Percentiles rank a stretch among this genome's conserved stretches.
Evolutionary conservation across 1,140 invertebrate species (phyloP).

Genomic region (Heliconius nattereri): DNA sequence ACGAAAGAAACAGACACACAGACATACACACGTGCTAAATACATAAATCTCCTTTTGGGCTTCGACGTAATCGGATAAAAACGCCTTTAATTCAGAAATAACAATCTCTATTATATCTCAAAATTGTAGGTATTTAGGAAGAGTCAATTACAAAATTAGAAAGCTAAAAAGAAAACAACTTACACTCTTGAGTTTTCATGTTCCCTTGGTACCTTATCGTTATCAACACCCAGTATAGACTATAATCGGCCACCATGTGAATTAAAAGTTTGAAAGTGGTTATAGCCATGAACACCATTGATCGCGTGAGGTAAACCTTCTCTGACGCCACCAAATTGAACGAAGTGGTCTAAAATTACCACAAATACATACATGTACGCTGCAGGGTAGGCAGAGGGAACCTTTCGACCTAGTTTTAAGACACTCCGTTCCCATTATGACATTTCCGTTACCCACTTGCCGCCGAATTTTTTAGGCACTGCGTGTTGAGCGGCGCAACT

Average conservation of each 20-base stretch:
- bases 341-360: constrained; percentile 80
- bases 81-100: too few species aligned
- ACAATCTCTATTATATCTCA: too few species aligned
- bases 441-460: neutral
- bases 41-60: too few species aligned
- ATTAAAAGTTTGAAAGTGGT: constrained; percentile 85
- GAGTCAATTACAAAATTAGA: too few species aligned
- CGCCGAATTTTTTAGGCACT: neutral
- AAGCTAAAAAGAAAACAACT: constrained; percentile 26
- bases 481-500: neutral
- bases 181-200: constrained; percentile 52
- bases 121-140: too few species aligned
- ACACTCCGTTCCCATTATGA: too few species aligned
- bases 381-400: neutral
- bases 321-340: constrained; percentile 83
- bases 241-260: constrained; percentile 88
- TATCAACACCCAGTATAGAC: constrained; percentile 87
- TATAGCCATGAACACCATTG: constrained; percentile 83
- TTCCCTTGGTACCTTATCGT: constrained; percentile 86
- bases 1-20: too few species aligned
- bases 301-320: constrained; percentile 82
- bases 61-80: too few species aligned
- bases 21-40: too few species aligned
- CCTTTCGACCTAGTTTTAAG: neutral
- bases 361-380: neutral